Base-by-base conservation (phyloP, 2,797 vertebrate species). In the Petrocephalus schoutedeni region DNA sequence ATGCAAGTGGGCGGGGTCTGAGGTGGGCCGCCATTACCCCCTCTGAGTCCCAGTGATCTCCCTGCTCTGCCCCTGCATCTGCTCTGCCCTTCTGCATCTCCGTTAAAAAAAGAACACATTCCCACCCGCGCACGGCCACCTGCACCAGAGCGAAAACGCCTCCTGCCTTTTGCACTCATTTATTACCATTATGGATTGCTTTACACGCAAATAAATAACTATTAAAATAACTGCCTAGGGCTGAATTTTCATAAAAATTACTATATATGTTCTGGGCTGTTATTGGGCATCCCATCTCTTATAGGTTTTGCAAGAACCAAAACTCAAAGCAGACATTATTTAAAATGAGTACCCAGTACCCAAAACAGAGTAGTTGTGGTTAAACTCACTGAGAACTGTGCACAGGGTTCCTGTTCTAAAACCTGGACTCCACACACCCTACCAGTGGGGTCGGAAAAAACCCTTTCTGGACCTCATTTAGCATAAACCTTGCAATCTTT, bases 151-250 rank as follows among this genome's bases (percentile, higher is more conserved):
- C 71, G 1, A 71, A 51, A 85, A 85, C 3, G 51, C 49, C n/a
- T 53, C n/a, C 53, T 57, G 54, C 3, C 8, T 58, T 58, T 45
- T 7, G 2, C 32, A n/a, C 36, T 86, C 36, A 84, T 84, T 84
- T 23, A 53, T 84, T 84, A 8, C 51, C 61, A 89, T 89, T 91
- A 92, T 77, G 16, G 71, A 45, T 41, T 77, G 71, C 71, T 41
- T 45, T 77, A 19, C 71, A 77, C 71, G 28, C 71, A n/a, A 45
- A 95, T n/a, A n/a, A n/a, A n/a, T n/a, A n/a, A n/a, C n/a, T 93
- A 94, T 95, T 95, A 94, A 91, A 94, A 93, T 93, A 94, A 92
- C 89, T 94, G 93, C 94, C 94, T 93, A 92, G 92, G 91, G 90
- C 92, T 93, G 93, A 93, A 95, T 94, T 92, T 57, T 54, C 87